Evolutionary conservation across 2,888 invertebrate genomes (phyloP).

Genomic region (Galerucella nymphaeae): DNA sequence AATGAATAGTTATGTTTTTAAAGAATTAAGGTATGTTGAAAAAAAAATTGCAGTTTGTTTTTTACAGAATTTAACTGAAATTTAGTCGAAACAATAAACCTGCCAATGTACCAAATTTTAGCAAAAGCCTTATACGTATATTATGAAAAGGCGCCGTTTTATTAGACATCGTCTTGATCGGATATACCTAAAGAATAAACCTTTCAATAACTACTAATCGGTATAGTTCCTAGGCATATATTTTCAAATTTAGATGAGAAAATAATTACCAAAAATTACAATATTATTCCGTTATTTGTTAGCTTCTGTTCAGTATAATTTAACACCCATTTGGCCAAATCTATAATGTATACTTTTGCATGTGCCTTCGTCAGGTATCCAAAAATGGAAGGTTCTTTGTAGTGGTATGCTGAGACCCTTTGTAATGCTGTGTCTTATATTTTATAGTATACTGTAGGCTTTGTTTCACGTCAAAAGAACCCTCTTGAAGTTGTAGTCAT

Average conservation of each 20-base stretch:
- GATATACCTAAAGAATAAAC: not conserved
- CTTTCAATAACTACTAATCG: not conserved
- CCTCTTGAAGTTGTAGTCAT: too few species aligned
- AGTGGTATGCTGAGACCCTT: too few species aligned
- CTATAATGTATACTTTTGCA: too few species aligned
- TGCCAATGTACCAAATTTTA: not conserved
- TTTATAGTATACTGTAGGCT: too few species aligned
- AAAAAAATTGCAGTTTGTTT: not conserved
- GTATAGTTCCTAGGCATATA: not conserved
- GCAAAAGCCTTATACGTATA: not conserved
- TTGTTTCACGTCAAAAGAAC: too few species aligned
- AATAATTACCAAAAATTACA: not conserved
- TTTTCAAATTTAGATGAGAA: not conserved
- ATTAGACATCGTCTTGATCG: not conserved
- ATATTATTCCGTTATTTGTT: too few species aligned
- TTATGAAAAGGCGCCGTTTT: not conserved
- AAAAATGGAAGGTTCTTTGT: too few species aligned
- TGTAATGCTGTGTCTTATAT: too few species aligned
- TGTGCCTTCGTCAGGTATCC: too few species aligned
- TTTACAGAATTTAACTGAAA: not conserved
- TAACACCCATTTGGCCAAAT: too few species aligned
- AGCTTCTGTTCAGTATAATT: too few species aligned
- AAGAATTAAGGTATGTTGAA: conserved; percentile 12
- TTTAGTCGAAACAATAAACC: not conserved
- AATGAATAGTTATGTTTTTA: conserved; percentile 9